phyloP scores from a whole-genome alignment of 2,797 vertebrate genomes.

The Protonibea diacanthus region DNA sequence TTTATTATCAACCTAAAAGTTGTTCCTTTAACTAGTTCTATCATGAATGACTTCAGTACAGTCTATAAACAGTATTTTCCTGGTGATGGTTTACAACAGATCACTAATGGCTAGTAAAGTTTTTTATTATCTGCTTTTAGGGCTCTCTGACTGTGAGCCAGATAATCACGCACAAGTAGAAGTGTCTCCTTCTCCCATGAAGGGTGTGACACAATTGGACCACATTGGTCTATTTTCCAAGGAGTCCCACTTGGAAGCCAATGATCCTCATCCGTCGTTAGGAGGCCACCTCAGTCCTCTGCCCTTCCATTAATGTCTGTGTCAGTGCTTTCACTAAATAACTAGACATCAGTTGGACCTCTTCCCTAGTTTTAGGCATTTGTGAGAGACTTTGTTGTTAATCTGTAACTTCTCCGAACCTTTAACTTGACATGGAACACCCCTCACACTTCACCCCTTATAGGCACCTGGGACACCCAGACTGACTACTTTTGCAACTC shows the following conservation, averaged over 20 bases:
- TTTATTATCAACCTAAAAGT: neutral
- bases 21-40: neutral
- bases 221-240: neutral
- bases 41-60: neutral
- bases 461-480: neutral
- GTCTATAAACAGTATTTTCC: slow-evolving; percentile 11
- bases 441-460: neutral
- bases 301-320: no score
- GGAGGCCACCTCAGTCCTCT: no score
- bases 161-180: slow-evolving; percentile 21
- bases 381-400: no score
- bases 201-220: neutral
- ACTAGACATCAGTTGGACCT: no score
- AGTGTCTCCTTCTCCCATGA: slow-evolving; percentile 8
- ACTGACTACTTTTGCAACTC: neutral
- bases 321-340: no score
- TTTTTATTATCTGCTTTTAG: slow-evolving; percentile 31
- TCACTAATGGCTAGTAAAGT: slow-evolving; percentile 35
- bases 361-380: no score
- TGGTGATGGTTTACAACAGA: slow-evolving; percentile 11
- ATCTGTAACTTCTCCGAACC: no score
- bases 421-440: neutral
- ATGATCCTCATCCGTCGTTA: no score
- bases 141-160: slow-evolving; percentile 2
- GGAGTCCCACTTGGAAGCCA: no score